Base-by-base conservation (phyloP, 2,113 vertebrate species). In the Heterotis niloticus region DNA sequence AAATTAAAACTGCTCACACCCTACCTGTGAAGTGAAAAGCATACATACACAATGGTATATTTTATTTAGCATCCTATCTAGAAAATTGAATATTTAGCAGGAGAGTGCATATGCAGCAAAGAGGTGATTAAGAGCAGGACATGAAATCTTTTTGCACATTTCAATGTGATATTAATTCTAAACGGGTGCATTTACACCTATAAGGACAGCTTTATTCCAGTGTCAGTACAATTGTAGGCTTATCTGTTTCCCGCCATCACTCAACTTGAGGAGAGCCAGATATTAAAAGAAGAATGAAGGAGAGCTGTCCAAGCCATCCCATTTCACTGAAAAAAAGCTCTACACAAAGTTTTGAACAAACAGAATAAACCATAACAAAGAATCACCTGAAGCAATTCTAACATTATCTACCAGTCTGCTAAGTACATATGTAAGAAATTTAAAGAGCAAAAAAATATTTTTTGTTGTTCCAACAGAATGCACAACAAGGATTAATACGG, bases 331-430 rank as follows among this genome's bases (percentile, higher is more conserved):
- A 74, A 11, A 34, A 75, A 75, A 60, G 18, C 9, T 2, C 13
- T 12, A 64, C 18, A 18, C 56, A 80, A 78, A 56, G 20, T 16
- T 67, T 64, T 56, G 51, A 23, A 52, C 62, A 67, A 75, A 79
- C 60, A 79, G 26, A 28, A 0, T 16, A 76, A 59, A 62, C 26
- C 9, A 26, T 20, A 68, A 68, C 20, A 29, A 34, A 60, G 54
- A 60, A 60, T 77, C 29, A 20, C 28, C 13, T 20, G 29, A 26
- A 77, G 65, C 56, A 16, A 51, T 1, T 29, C 11, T 16, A 44
- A 65, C 12, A 65, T 28, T 29, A 64, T n/a, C n/a, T n/a, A n/a
- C n/a, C n/a, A n/a, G n/a, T n/a, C n/a, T n/a, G n/a, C n/a, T n/a
- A n/a, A n/a, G n/a, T 62, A 3, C 59, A 14, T 4, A 62, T 62